Base-by-base conservation (phyloP, 1,140 invertebrate genomes). In the Apis laboriosa region DNA sequence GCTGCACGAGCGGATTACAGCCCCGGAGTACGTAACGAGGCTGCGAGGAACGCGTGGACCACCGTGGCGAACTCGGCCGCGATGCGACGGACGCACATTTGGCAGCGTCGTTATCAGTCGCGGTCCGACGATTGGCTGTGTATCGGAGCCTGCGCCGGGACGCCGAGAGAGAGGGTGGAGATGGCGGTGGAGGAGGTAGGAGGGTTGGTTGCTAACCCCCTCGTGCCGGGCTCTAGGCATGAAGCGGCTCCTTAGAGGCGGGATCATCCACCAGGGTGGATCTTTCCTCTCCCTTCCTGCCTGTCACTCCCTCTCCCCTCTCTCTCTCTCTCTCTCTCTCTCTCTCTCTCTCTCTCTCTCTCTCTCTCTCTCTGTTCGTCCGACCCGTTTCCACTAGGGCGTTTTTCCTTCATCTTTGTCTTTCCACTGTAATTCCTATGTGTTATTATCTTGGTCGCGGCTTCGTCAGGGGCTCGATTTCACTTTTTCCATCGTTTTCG, bases 41-140 rank as follows among this genome's bases (percentile, higher is more conserved):
- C 76, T 80, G 82, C 83, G 74, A 76, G 63, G 51, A 53, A 66
- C 92, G 91, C 91, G 92, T 92, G 92, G 90, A 94, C 92, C 87
- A 88, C 80, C 91, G 92, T 86, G 73, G 81, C 67, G 86, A 86
- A 87, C 88, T 90, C 84, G 84, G 87, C 84, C 90, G 88, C 86
- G 89, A 89, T 84, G 85, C 85, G 90, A 89, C 90, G 90, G 91
- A 93, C 92, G 91, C 92, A 93, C 91, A 92, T 92, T 93, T 91
- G 92, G 91, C 87, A 92, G 88, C 91, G 91, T 91, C 92, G 92
- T 94, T 94, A 93, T 93, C 93, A 93, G 91, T 92, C 85, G 93
- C 92, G 92, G 90, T 92, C 92, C 93, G 92, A 90, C 93, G 93
- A 94, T 94, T 94, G 93, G 93, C 92, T 93, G 93, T 93, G 93